Evolutionary conservation across 2,797 vertebrate species (phyloP).

Genomic region (Gallinago stenura): DNA sequence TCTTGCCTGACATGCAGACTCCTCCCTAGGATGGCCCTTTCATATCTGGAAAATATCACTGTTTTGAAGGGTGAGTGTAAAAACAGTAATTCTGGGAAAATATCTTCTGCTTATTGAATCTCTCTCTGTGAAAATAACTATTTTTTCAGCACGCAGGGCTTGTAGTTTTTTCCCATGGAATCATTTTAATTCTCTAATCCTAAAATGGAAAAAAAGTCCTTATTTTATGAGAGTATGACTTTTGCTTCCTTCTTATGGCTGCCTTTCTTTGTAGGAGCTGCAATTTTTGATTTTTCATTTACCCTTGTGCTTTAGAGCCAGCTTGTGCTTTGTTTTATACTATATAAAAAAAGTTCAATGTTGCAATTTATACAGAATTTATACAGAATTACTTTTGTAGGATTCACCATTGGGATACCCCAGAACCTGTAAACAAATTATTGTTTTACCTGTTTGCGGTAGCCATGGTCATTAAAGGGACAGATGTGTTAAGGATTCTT

Average conservation of each 20-base stretch:
- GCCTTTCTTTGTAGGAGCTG: background rate
- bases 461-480: background rate
- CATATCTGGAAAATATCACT: background rate
- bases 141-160: background rate
- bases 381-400: background rate
- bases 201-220: background rate
- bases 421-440: background rate
- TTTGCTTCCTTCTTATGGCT: background rate
- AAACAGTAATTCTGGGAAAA: background rate
- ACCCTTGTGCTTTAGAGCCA: background rate
- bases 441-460: background rate
- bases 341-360: background rate
- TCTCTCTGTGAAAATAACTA: background rate
- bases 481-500: background rate
- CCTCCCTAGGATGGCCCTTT: background rate
- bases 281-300: background rate
- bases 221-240: background rate
- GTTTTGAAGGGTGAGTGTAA: conserved; percentile 11
- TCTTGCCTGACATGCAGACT: background rate
- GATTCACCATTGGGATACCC: background rate
- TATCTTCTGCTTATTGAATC: background rate
- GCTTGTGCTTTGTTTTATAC: background rate
- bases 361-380: background rate
- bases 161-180: background rate
- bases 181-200: background rate